Percentiles rank a stretch among this genome's conserved stretches.
Conservation (phyloP, 2,888 invertebrate genomes). For the Penaeus monodon region DNA sequence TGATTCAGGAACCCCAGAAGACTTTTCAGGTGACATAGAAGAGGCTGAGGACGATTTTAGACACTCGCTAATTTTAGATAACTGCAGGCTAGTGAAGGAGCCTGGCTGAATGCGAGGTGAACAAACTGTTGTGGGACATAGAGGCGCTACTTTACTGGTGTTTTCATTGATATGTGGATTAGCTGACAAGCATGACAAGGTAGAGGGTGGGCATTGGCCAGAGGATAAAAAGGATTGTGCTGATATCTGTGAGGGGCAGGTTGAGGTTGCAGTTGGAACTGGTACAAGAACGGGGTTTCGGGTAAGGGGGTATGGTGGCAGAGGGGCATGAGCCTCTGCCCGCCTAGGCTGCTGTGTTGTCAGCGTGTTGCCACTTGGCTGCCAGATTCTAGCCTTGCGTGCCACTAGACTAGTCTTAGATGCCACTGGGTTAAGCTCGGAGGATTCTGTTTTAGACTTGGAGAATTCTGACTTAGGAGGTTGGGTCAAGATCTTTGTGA, state of each 20-base stretch:
- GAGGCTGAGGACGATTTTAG: no score
- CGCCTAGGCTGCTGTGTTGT: no score
- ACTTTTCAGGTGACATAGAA: no score
- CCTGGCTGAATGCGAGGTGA: no score
- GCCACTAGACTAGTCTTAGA: slow-evolving; percentile 32
- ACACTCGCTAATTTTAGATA: no score
- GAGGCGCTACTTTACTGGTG: no score
- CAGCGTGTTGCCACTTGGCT: no score
- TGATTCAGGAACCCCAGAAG: no score
- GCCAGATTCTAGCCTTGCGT: slow-evolving; percentile 34
- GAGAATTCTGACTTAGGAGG: slow-evolving; percentile 56
- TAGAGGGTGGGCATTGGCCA: neutral
- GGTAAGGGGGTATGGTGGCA: neutral
- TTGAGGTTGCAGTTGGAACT: slow-evolving; percentile 4
- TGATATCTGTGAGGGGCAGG: slow-evolving; percentile 1
- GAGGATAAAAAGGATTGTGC: slow-evolving; percentile 13
- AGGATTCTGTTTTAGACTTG: slow-evolving; percentile 45
- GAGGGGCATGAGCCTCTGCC: neutral
- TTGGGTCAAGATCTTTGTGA: slow-evolving; percentile 62
- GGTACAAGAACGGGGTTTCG: neutral
- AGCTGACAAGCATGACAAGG: no score
- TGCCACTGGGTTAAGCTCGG: slow-evolving; percentile 36
- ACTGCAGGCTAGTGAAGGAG: no score
- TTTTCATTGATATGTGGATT: no score
- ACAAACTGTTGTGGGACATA: no score